phyloP scores from a whole-genome alignment of 2,113 vertebrate species.

The Pituophis catenifer region DNA sequence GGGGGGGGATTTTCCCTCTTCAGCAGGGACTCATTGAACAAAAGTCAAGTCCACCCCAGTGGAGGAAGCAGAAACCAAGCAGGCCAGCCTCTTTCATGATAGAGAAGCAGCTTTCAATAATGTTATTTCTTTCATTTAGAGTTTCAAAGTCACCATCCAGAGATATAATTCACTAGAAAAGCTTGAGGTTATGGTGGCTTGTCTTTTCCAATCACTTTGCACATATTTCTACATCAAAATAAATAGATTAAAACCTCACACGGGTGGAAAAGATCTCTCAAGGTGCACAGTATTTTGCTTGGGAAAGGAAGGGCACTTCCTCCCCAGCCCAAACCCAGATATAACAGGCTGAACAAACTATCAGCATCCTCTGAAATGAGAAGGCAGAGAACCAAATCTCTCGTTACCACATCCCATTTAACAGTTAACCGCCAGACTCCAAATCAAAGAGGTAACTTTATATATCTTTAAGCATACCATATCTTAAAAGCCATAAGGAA shows the following conservation, averaged over 20 bases:
- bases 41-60: background rate
- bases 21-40: background rate
- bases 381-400: background rate
- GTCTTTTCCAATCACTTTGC: background rate
- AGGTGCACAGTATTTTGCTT: background rate
- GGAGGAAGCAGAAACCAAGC: background rate
- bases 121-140: background rate
- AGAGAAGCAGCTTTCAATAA: background rate
- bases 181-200: too few relatives aligned
- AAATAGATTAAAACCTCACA: background rate
- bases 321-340: background rate
- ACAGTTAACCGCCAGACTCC: background rate
- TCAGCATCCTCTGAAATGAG: background rate
- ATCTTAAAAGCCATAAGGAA: too few relatives aligned
- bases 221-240: background rate
- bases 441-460: background rate
- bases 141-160: background rate
- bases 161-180: background rate
- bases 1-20: background rate
- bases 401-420: background rate
- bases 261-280: background rate
- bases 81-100: background rate
- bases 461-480: background rate
- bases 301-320: background rate
- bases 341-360: background rate